Conservation (phyloP, 2,113 vertebrate genomes). For the Salvelinus fontinalis region DNA sequence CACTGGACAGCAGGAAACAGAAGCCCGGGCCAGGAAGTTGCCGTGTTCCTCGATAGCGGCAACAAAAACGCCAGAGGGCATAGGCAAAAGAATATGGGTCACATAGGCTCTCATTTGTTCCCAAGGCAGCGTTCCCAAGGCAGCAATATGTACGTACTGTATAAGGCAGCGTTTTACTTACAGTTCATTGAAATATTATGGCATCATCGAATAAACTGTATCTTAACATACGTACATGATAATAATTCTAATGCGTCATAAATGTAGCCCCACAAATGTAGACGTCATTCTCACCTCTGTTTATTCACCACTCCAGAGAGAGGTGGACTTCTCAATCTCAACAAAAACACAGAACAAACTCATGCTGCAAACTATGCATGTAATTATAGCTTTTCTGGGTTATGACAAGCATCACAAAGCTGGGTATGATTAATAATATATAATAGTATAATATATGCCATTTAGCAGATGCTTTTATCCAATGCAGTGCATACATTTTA, state of each 20-base stretch:
- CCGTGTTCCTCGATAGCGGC: not conserved
- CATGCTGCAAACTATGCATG: too few relatives aligned
- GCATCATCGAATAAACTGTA: slow-evolving; percentile 16
- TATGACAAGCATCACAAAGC: not conserved
- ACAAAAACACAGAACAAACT: too few relatives aligned
- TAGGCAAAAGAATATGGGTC: slow-evolving; percentile 51
- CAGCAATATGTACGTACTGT: not conserved
- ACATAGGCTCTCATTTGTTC: slow-evolving; percentile 14
- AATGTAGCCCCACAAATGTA: too few relatives aligned
- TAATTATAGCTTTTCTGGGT: not conserved
- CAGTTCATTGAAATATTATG: slow-evolving; percentile 17
- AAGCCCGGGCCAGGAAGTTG: not conserved
- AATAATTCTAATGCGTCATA: not conserved
- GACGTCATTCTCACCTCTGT: too few relatives aligned
- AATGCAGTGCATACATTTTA: too few relatives aligned
- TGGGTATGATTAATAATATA: not conserved
- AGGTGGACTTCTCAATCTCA: too few relatives aligned
- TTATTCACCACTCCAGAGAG: too few relatives aligned
- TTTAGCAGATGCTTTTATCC: too few relatives aligned
- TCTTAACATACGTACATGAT: not conserved
- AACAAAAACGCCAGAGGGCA: not conserved
- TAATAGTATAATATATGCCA: too few relatives aligned
- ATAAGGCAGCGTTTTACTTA: slow-evolving; percentile 12
- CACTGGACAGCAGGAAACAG: not conserved
- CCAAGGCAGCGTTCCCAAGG: too few relatives aligned